phyloP scores from a whole-genome alignment of 2,797 vertebrate genomes.

The Paramormyrops hopkinsi region DNA sequence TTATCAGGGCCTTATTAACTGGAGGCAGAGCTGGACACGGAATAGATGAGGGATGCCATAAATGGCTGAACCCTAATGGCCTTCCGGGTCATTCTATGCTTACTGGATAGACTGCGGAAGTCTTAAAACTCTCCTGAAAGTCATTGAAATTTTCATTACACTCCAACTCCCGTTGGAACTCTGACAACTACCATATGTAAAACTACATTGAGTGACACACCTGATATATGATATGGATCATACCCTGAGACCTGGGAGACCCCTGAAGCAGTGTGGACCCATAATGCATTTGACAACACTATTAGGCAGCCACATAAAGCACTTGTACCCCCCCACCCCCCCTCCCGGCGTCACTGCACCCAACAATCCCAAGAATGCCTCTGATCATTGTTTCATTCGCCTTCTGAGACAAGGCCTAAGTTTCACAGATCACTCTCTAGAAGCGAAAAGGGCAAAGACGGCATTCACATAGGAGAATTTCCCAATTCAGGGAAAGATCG shows the following conservation, averaged over 20 bases:
- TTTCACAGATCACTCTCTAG: background rate
- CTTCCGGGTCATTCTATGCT: background rate
- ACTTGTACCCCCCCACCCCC: background rate
- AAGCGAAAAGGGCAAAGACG: background rate
- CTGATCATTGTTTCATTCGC: background rate
- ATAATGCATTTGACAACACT: background rate
- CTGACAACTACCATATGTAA: background rate
- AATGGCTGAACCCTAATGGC: background rate
- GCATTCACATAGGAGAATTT: background rate
- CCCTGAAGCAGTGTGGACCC: background rate
- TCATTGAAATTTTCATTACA: background rate
- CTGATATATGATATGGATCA: background rate
- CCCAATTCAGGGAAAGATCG: background rate
- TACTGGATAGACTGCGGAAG: background rate
- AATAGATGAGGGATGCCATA: background rate
- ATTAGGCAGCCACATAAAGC: background rate
- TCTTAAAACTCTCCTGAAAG: slow-evolving; percentile 4
- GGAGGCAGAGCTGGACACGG: background rate
- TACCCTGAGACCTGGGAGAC: background rate
- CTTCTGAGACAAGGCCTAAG: background rate
- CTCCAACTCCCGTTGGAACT: background rate
- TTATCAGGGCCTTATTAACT: background rate
- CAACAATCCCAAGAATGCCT: background rate
- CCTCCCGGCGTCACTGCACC: background rate
- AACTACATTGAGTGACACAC: background rate